These are phyloP conservation scores for Myoxocephalus aenaeus DNA, from an alignment of 2,797 vertebrate genomes.

Conservation along the genomic window DNA sequence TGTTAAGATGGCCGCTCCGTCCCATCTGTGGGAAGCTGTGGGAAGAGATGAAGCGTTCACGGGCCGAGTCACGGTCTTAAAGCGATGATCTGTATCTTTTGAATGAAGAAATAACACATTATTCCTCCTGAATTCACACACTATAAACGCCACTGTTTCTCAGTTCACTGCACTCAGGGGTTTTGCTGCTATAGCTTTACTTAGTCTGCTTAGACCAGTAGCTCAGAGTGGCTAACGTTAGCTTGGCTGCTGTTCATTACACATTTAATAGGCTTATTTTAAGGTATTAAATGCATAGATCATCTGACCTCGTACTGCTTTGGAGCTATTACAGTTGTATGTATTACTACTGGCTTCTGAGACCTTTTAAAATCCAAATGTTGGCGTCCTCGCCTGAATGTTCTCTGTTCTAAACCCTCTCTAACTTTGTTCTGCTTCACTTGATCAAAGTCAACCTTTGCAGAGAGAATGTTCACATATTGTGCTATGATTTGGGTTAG, in stretches of 20 bases:
- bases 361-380: no score
- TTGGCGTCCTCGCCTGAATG: no score
- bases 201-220: not conserved
- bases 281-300: not conserved
- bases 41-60: not conserved
- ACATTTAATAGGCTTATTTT: not conserved
- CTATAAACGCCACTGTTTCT: not conserved
- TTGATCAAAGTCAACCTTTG: no score
- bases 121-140: not conserved
- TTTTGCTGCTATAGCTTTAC: not conserved
- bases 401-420: no score
- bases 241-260: not conserved
- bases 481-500: no score
- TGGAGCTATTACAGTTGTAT: not conserved
- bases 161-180: not conserved
- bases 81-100: not conserved
- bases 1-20: not conserved
- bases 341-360: not conserved
- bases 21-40: conserved; percentile 2
- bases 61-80: not conserved
- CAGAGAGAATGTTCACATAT: no score
- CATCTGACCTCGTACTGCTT: not conserved
- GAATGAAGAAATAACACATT: not conserved
- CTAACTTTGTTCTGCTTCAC: no score
- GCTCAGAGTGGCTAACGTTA: not conserved